These are phyloP conservation scores for Caenorhabditis parvicauda DNA, from an alignment of 2,888 invertebrate genomes.

Conservation along the genomic window DNA sequence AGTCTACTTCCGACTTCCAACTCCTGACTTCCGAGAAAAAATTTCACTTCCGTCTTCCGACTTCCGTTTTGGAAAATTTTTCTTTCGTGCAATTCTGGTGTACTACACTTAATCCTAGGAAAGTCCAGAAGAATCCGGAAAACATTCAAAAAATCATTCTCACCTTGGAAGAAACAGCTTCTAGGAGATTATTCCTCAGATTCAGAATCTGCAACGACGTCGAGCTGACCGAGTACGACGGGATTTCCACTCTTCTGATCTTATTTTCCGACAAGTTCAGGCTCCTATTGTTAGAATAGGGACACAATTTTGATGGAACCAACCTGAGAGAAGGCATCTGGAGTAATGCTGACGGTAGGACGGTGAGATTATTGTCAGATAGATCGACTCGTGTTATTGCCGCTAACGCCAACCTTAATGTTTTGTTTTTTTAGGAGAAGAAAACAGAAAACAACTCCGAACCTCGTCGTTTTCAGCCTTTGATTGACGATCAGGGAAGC, in stretches of 20 bases:
- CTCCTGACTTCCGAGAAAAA: too few species aligned
- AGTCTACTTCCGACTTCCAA: too few species aligned
- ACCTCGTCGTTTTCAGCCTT: conserved; percentile 69
- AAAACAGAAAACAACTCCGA: background rate
- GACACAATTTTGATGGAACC: background rate
- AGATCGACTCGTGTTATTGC: conserved; percentile 90
- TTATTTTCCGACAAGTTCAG: conserved; percentile 32
- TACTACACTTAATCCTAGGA: background rate
- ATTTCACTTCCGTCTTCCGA: too few species aligned
- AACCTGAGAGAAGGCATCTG: conserved; percentile 72
- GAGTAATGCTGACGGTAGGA: conserved; percentile 80
- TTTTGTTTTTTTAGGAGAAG: background rate
- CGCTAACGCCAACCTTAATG: conserved; percentile 70
- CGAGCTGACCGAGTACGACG: conserved; percentile 38
- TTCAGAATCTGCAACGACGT: conserved; percentile 72
- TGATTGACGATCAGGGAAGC: conserved; percentile 83
- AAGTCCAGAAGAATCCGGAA: conserved; percentile 70
- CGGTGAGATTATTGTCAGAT: conserved; percentile 80
- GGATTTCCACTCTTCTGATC: conserved; percentile 30
- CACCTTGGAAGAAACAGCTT: conserved; percentile 77
- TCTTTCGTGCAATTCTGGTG: too few species aligned
- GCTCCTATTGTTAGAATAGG: conserved; percentile 11
- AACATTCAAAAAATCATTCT: conserved; percentile 77
- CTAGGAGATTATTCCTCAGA: conserved; percentile 83
- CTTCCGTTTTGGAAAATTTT: too few species aligned